phyloP scores from a whole-genome alignment of 2,888 invertebrate species.

The Sylvicola fuscatus region DNA sequence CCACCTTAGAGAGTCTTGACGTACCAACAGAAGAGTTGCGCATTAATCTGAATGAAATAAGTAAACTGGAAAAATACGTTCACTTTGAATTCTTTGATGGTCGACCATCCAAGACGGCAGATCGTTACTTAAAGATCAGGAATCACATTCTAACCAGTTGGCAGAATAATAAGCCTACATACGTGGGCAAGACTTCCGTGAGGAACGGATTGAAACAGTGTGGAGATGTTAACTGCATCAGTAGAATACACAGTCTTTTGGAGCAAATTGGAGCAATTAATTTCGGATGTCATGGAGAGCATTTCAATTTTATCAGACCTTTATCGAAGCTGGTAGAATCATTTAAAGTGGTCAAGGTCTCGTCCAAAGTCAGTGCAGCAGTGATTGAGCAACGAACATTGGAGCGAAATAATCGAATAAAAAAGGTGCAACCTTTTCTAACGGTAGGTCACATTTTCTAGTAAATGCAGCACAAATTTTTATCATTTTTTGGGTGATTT shows the following conservation, averaged over 20 bases:
- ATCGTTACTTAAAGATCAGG: conserved; percentile 34
- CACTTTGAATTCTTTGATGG: conserved; percentile 35
- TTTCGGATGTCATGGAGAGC: conserved; percentile 33
- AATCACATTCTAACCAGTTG: conserved; percentile 35
- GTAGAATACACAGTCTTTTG: conserved; percentile 34
- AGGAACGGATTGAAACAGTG: conserved; percentile 34
- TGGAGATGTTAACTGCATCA: conserved; percentile 39
- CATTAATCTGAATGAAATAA: conserved; percentile 22
- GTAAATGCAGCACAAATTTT: too few relatives aligned
- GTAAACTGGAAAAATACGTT: conserved; percentile 31
- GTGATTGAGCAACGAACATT: too few relatives aligned
- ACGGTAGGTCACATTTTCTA: too few relatives aligned
- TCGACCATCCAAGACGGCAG: conserved; percentile 30
- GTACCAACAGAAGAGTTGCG: conserved; percentile 25
- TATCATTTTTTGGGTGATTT: too few relatives aligned
- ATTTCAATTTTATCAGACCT: conserved; percentile 10
- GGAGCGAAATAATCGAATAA: too few relatives aligned
- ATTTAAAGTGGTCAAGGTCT: conserved; percentile 2
- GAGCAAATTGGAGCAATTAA: conserved; percentile 42
- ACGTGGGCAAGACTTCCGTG: conserved; percentile 35
- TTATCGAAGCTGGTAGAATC: conserved; percentile 7
- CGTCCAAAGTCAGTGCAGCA: too few relatives aligned
- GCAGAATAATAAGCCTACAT: conserved; percentile 29
- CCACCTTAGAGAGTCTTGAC: conserved; percentile 18
- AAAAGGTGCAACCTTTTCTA: too few relatives aligned